Evolutionary conservation across 2,113 vertebrate genomes (phyloP).

Genomic region (Triplophysa siluroides): DNA sequence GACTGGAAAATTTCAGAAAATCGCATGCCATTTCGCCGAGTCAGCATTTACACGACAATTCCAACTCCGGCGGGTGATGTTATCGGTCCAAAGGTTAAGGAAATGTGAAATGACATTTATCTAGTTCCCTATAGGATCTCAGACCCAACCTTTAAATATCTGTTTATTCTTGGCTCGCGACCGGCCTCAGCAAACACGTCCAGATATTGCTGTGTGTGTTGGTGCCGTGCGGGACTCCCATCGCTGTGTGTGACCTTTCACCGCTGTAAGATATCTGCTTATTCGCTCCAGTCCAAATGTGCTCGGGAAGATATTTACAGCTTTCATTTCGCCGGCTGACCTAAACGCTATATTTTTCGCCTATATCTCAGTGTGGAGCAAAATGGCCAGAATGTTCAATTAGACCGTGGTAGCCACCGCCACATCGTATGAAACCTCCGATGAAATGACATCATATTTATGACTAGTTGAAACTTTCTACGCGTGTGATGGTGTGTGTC

Average conservation of each 20-base stretch:
- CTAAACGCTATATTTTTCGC: slow-evolving; percentile 23
- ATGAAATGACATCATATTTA: neutral
- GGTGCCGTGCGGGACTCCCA: slow-evolving; percentile 59
- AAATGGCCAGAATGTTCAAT: slow-evolving; percentile 19
- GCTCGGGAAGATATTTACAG: slow-evolving; percentile 41
- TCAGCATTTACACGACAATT: slow-evolving; percentile 42
- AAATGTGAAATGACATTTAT: slow-evolving; percentile 43
- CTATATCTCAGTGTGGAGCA: too few species aligned
- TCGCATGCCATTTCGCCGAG: slow-evolving; percentile 23
- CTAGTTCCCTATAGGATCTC: slow-evolving; percentile 35
- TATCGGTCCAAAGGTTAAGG: slow-evolving; percentile 51
- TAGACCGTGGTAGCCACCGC: neutral
- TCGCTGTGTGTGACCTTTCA: slow-evolving; percentile 69
- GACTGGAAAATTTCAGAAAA: slow-evolving; percentile 6
- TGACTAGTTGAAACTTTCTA: neutral
- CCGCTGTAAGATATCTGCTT: slow-evolving; percentile 47
- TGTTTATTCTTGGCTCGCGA: slow-evolving; percentile 45
- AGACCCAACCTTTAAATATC: slow-evolving; percentile 40
- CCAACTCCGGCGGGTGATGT: slow-evolving; percentile 24
- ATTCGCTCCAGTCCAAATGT: slow-evolving; percentile 41
- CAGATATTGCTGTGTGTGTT: slow-evolving; percentile 61
- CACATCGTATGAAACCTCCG: neutral
- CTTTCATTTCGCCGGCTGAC: slow-evolving; percentile 37
- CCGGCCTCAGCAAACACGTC: slow-evolving; percentile 56
- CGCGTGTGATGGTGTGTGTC: neutral